Conservation (phyloP, 92 coral and sea anemone species). For the Scolanthus callimorphus region DNA sequence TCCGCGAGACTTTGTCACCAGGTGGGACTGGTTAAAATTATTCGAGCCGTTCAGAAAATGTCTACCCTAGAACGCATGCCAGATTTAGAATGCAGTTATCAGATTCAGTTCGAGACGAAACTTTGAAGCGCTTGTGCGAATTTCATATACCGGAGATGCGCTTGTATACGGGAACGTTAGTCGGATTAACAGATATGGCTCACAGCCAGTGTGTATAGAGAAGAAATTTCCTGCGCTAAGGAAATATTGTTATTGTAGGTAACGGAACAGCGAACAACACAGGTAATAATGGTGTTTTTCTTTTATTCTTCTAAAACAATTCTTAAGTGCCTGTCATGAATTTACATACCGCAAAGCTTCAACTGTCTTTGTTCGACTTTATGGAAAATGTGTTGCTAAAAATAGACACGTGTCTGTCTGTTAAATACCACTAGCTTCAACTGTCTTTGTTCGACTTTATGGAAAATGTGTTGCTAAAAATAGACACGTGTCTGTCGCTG, state of each 20-base stretch:
- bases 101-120: constrained; percentile 41
- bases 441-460: no score
- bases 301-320: no score
- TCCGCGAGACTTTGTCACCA: constrained; percentile 26
- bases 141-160: neutral
- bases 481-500: no score
- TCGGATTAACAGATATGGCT: neutral
- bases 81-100: constrained; percentile 39
- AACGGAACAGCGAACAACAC: neutral
- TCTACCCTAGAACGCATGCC: neutral
- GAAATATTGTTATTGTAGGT: neutral
- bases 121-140: neutral
- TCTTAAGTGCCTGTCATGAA: no score
- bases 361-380: no score
- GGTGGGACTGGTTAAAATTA: constrained; percentile 31
- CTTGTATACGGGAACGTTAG: neutral
- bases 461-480: no score
- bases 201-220: neutral
- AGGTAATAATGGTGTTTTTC: no score
- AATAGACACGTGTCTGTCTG: no score
- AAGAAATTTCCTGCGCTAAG: neutral
- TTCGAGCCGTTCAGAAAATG: neutral
- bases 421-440: no score
- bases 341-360: no score
- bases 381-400: no score